Percentiles rank a stretch among this genome's conserved stretches.
These are phyloP conservation scores for Psettodes erumei DNA, from an alignment of 2,113 vertebrate species.

Conservation along the genomic window DNA sequence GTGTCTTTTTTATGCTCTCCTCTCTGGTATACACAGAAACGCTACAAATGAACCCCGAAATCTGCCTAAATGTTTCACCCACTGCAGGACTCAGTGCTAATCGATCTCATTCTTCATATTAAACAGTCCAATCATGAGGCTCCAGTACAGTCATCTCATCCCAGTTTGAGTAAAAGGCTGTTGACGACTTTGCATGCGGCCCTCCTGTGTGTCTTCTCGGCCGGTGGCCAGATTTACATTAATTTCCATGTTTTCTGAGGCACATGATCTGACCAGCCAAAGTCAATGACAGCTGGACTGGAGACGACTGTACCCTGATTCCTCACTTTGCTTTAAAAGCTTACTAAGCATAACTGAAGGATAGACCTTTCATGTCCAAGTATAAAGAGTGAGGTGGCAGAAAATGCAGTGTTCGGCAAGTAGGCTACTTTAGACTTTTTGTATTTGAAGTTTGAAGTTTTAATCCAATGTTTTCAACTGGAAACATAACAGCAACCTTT, in stretches of 20 bases:
- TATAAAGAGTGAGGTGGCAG: background rate
- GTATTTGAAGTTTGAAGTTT: background rate
- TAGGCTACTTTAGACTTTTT: constrained; percentile 10
- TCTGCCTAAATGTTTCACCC: background rate
- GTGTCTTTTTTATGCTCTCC: background rate
- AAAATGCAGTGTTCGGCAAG: background rate
- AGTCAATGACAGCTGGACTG: constrained; percentile 8
- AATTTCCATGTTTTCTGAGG: constrained; percentile 72
- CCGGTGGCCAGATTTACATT: constrained; percentile 75
- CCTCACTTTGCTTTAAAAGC: constrained; percentile 8
- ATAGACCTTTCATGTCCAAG: background rate
- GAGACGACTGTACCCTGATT: background rate
- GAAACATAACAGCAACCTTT: background rate
- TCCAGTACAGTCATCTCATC: constrained; percentile 8
- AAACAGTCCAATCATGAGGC: constrained; percentile 1
- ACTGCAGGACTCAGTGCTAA: background rate
- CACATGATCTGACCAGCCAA: constrained; percentile 35
- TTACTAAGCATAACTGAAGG: constrained; percentile 20
- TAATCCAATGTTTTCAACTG: constrained; percentile 4
- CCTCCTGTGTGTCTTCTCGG: constrained; percentile 48
- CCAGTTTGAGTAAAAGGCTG: constrained; percentile 24
- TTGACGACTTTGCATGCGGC: constrained; percentile 74
- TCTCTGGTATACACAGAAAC: constrained; percentile 1
- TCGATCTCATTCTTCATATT: constrained; percentile 20
- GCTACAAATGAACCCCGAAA: background rate